Evolutionary conservation across 2,797 vertebrate species (phyloP), one percentile per base, ranked within the genome.

Genomic region (Knipowitschia caucasica): DNA sequence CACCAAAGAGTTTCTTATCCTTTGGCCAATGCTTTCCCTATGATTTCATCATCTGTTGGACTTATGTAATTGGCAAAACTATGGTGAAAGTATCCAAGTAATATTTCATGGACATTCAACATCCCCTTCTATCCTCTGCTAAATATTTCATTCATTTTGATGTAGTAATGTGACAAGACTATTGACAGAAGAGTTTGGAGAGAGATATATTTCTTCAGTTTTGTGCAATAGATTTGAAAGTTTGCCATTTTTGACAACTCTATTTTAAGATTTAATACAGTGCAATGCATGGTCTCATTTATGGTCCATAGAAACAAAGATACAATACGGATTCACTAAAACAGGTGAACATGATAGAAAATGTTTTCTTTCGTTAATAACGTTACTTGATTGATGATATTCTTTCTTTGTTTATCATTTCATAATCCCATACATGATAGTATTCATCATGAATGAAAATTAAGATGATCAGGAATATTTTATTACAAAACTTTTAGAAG

Each of bases 31-130:
- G 52, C 50, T 89, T 90, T 65, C 86, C 63, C 73, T 82, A 75
- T 59, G 61, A 80, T 88, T 88, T 85, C 82, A 88, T 90, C 86
- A 87, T 77, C 53, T 61, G 17, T 47, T 59, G 59, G 64, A 78
- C 44, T 71, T 72, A 38, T 46, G 53, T 65, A 64, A 73, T 56
- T 59, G 59, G 59, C 45, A 63, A 43, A 77, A 67, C 54, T 73
- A 59, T 69, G 61, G 53, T 69, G 64, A 44, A 80, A 71, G 67
- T 67, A 1, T 50, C 47, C 50, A 52, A 5, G 11, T 72, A 63
- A 52, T 60, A 69, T 52, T 51, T 43, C 51, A 51, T 62, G 53
- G 50, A 74, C 11, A 46, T 23, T 46, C 45, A 23, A 3, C 38
- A 4, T 34, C 8, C 47, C 17, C 9, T 2, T 36, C 7, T 18